Evolutionary conservation across 2,888 invertebrate species (phyloP), one percentile per base, ranked within the genome.

Genomic region (Netelia virgata): DNA sequence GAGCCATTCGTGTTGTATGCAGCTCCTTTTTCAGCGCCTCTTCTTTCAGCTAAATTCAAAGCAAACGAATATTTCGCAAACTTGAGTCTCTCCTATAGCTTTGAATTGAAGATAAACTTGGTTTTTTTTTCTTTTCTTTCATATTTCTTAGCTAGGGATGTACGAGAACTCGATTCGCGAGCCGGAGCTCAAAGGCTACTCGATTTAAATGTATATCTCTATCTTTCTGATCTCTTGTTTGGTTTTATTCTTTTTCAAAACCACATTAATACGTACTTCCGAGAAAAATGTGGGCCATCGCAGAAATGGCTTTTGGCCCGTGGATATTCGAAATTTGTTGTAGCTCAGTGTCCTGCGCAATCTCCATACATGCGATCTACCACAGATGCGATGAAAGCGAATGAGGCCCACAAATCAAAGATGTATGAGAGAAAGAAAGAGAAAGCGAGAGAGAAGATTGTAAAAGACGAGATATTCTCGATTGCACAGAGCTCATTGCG

Each of bases 21-120:
- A 98, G 94, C 93, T 98, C 97, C 77, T 96, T 96, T 90, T 96
- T 95, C 73, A 98, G 94, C 28, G 96, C 96, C 90, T 97, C 97
- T 87, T 97, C 97, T 90, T 96, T 96, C 93, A 96, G 94, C 97
- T 97, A 94, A 72, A 83, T 86, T 64, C 43, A 82, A 82, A 83
- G 47, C 55, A 87, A 80, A 81, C 74, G 79, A 82, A 83, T 16
- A 47, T 68, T 72, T 72, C 55, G 69, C 64, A 69, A 82, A 66
- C 61, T 68, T 76, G 70, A 78, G 78, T 64, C 20, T 36, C n/a
- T 10, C 61, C 50, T 20, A 8, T 18, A 16, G 1, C 20, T 64
- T n/a, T 61, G 5, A 74, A 61, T 63, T 68, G 14, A 41, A 16
- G 16, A 61, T 41, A 53, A 53, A 9, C 14, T 43, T 68, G 20